Evolutionary conservation across 2,113 vertebrate genomes (phyloP).

Genomic region (Bubo blakistoni): DNA sequence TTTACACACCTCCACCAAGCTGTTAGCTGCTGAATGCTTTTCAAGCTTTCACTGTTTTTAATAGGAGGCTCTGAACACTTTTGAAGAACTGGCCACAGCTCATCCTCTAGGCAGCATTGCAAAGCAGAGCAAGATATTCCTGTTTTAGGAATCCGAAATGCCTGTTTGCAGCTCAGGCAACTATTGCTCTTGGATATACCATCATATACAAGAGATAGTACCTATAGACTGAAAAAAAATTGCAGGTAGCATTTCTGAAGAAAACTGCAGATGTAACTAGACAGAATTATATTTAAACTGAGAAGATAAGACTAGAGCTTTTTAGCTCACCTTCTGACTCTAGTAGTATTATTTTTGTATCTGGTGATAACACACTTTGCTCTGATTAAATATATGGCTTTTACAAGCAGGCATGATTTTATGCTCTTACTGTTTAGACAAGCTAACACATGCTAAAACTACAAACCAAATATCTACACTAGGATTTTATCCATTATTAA

Average conservation of each 20-base stretch:
- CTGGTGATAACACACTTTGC: background rate
- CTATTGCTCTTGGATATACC: background rate
- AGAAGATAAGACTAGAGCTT: background rate
- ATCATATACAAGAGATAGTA: background rate
- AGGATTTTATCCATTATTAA: slow-evolving; percentile 13
- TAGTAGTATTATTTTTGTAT: background rate
- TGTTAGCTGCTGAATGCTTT: background rate
- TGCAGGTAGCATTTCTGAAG: background rate
- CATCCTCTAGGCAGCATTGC: slow-evolving; percentile 4
- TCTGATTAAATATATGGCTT: background rate
- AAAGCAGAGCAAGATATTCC: slow-evolving; percentile 39
- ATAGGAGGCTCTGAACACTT: background rate
- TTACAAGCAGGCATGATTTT: background rate
- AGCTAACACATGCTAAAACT: slow-evolving; percentile 4
- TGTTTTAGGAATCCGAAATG: background rate
- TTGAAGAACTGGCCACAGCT: background rate
- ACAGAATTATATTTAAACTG: background rate
- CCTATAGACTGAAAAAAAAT: background rate
- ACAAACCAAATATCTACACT: background rate
- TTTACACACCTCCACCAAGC: background rate
- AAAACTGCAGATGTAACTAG: background rate
- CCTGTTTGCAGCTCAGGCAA: background rate
- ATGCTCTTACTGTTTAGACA: background rate
- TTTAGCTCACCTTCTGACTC: background rate
- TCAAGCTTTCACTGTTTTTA: background rate